Conservation (phyloP, 1,140 invertebrate species). For the Pachyrhynchus sulphureomaculatus region DNA sequence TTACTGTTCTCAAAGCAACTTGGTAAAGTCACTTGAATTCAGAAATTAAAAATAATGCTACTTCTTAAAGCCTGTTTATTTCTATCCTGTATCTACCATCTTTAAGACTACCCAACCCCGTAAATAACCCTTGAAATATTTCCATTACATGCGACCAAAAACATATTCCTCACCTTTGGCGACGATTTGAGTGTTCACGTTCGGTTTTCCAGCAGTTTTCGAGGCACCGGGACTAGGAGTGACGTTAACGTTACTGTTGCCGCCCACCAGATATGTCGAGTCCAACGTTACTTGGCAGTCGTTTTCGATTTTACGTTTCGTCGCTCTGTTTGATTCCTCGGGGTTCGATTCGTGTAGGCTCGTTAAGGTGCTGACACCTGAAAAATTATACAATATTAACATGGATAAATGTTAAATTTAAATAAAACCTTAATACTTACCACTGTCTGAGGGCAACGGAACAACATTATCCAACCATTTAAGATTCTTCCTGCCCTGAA, state of each 20-base stretch:
- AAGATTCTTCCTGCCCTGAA: conserved; percentile 54
- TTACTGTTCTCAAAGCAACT: too few relatives aligned
- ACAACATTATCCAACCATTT: conserved; percentile 51
- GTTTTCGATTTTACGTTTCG: conserved; percentile 26
- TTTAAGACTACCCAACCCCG: conserved; percentile 7
- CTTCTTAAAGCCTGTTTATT: too few relatives aligned
- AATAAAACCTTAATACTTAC: too few relatives aligned
- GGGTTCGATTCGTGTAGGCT: background rate
- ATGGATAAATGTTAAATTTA: too few relatives aligned
- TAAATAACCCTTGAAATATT: conserved; percentile 34
- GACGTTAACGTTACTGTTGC: background rate
- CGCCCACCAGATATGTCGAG: conserved; percentile 16
- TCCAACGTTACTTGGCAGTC: conserved; percentile 8
- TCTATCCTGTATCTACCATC: background rate
- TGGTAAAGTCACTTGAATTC: too few relatives aligned
- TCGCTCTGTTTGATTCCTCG: conserved; percentile 1
- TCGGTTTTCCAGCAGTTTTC: conserved; percentile 10
- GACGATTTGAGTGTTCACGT: conserved; percentile 25
- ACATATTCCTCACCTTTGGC: conserved; percentile 41
- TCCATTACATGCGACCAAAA: conserved; percentile 28
- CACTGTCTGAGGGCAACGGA: conserved; percentile 12
- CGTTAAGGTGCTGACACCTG: conserved; percentile 6
- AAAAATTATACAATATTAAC: background rate
- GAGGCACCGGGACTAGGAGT: conserved; percentile 5
- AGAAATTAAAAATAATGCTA: too few relatives aligned